phyloP scores from a whole-genome alignment of 2,888 invertebrate genomes.

The Euplagia quadripunctaria region DNA sequence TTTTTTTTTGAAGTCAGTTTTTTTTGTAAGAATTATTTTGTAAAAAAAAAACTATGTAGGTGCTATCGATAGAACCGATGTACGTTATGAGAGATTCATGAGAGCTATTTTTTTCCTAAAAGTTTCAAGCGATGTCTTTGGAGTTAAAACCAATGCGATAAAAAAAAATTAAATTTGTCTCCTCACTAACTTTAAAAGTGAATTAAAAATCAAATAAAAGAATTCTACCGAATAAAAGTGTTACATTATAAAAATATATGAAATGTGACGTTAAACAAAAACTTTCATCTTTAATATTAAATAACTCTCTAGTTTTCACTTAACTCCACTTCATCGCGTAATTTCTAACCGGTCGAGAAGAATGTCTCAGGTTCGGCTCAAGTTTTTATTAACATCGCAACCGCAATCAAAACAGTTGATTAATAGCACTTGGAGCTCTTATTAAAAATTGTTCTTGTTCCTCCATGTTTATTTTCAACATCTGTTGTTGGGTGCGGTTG shows the following conservation, averaged over 20 bases:
- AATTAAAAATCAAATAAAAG: neutral
- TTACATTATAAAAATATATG: neutral
- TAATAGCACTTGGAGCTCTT: slow-evolving; percentile 19
- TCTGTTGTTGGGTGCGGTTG: slow-evolving; percentile 15
- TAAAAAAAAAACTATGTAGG: no score
- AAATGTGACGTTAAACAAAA: neutral
- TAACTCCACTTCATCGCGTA: slow-evolving; percentile 10
- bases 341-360: slow-evolving; percentile 10
- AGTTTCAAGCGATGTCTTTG: neutral
- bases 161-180: neutral
- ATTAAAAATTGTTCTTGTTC: slow-evolving; percentile 23
- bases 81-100: no score
- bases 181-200: neutral
- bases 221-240: neutral
- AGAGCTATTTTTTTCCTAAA: no score
- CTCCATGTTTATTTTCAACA: slow-evolving; percentile 13
- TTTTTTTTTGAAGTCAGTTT: no score
- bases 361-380: slow-evolving; percentile 14
- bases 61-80: no score
- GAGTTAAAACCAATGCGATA: neutral
- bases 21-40: no score
- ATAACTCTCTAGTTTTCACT: neutral
- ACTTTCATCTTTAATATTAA: neutral
- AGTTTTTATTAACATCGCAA: slow-evolving; percentile 24
- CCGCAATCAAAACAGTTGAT: slow-evolving; percentile 24